A percentile compares a stretch with the other conserved stretches of the same genome.
Conservation (phyloP, 1,140 invertebrate species). For the Aricia agestis region DNA sequence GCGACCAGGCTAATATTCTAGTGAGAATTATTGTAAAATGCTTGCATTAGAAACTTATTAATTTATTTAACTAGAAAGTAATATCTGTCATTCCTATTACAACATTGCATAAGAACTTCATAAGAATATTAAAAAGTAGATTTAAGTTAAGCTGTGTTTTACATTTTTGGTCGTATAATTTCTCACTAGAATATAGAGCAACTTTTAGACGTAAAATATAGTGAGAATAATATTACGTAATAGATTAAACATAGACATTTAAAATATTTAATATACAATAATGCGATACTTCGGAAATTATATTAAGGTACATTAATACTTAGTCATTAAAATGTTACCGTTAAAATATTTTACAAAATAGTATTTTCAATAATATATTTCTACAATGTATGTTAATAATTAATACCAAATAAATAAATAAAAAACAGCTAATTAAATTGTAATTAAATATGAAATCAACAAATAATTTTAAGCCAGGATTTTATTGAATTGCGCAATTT, state of each 20-base stretch:
- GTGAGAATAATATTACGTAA: not conserved
- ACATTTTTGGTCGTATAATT: not conserved
- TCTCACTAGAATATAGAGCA: not conserved
- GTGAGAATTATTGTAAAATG: not conserved
- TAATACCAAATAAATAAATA: not conserved
- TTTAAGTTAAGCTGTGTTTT: too few relatives aligned
- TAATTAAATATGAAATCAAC: not conserved
- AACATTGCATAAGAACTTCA: too few relatives aligned
- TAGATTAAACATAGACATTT: conserved; percentile 24
- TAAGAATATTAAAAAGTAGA: too few relatives aligned
- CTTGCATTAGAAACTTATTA: too few relatives aligned
- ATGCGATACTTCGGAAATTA: not conserved
- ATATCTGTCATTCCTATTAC: too few relatives aligned
- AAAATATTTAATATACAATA: not conserved
- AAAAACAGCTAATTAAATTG: not conserved
- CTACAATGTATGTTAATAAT: not conserved
- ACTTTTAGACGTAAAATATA: not conserved
- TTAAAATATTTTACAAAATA: conserved; percentile 15
- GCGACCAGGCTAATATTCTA: not conserved
- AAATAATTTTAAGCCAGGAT: conserved; percentile 2
- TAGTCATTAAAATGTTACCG: not conserved
- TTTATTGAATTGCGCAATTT: not conserved
- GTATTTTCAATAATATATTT: conserved; percentile 9
- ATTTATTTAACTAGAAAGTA: too few relatives aligned
- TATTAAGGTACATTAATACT: not conserved